phyloP scores from a whole-genome alignment of 2,797 vertebrate genomes.

The Caiman crocodilus region DNA sequence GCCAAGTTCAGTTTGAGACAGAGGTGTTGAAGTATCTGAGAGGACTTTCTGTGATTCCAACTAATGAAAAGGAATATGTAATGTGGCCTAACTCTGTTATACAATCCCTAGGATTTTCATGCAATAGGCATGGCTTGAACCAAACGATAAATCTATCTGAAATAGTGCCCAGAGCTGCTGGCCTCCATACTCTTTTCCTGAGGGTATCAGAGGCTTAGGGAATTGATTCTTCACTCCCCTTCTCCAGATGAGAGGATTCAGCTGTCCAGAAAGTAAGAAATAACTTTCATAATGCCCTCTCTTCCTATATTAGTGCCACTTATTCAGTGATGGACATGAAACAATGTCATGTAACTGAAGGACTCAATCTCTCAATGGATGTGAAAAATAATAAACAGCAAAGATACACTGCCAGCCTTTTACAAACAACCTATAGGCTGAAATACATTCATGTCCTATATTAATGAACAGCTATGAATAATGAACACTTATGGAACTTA shows the following conservation, averaged over 20 bases:
- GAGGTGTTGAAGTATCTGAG: neutral
- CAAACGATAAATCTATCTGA: neutral
- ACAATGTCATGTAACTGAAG: accelerated
- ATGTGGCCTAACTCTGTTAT: neutral
- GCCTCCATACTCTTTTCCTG: neutral
- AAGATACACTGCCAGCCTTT: neutral
- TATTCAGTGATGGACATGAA: neutral
- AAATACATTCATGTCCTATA: neutral
- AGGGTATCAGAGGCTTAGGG: neutral
- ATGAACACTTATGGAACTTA: neutral
- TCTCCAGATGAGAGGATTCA: neutral
- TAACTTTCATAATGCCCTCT: neutral
- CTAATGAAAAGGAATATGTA: neutral
- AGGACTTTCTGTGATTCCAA: neutral
- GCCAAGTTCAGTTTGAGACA: neutral
- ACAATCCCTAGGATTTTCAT: neutral
- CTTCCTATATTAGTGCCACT: conserved; percentile 4
- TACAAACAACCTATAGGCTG: neutral
- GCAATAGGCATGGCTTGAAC: neutral
- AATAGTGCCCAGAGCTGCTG: neutral
- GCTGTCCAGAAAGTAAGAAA: neutral
- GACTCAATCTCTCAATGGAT: neutral
- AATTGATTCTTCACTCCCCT: neutral
- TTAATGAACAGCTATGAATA: conserved; percentile 26
- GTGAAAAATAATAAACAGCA: neutral